Conservation (phyloP, 2,113 vertebrate genomes). For the Arvicanthis niloticus region DNA sequence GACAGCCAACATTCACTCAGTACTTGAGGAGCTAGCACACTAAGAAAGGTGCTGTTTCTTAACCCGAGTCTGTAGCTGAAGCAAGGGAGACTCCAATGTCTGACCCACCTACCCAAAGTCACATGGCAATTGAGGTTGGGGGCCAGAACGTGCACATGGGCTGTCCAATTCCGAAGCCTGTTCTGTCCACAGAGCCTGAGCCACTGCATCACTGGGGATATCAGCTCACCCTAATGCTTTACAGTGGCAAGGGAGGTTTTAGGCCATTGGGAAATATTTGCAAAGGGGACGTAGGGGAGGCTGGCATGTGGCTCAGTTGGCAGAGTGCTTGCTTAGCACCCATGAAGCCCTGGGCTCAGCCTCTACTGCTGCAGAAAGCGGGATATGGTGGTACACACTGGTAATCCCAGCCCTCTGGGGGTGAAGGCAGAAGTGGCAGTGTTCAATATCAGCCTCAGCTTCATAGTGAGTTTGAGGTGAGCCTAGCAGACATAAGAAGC, state of each 20-base stretch:
- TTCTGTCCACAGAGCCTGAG: neutral
- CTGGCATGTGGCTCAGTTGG: neutral
- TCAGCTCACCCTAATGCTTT: fast-evolving
- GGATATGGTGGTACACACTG: neutral
- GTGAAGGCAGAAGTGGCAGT: neutral
- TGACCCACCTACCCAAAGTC: neutral
- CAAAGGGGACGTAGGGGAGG: neutral
- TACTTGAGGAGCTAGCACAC: neutral
- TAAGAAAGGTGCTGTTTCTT: neutral
- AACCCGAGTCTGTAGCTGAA: neutral
- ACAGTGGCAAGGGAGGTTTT: neutral
- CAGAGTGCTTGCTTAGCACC: neutral
- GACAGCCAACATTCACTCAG: neutral
- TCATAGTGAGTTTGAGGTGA: too few species aligned
- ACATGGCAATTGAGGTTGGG: neutral
- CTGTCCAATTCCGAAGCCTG: too few species aligned
- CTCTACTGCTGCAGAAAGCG: too few species aligned
- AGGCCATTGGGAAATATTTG: neutral
- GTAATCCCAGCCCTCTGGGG: neutral
- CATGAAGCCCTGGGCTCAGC: neutral
- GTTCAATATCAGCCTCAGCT: neutral
- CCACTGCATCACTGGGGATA: neutral
- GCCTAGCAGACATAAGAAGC: neutral
- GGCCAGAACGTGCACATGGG: neutral
- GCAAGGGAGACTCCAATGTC: neutral